These are phyloP conservation scores for Manis crassicaudata DNA, from an alignment of 2,797 vertebrate genomes.

Conservation along the genomic window DNA sequence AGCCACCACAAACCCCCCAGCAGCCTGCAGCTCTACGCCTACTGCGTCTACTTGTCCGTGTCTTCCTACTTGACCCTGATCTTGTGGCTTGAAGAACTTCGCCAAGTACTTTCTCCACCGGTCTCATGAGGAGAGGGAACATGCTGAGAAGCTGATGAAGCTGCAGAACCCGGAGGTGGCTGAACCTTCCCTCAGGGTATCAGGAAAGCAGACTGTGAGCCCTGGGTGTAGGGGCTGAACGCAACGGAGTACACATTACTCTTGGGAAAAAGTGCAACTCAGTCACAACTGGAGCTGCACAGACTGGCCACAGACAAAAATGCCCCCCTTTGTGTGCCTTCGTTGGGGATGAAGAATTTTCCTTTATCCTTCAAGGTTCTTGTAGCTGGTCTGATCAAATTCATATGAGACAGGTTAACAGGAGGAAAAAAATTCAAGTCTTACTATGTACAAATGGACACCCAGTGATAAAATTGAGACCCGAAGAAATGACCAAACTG, in stretches of 20 bases:
- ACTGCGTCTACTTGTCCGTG: slow-evolving; percentile 97
- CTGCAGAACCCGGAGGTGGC: slow-evolving; percentile 95
- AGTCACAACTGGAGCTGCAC: slow-evolving; percentile 68
- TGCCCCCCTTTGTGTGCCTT: slow-evolving; percentile 86
- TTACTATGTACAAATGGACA: no score
- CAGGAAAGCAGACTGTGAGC: slow-evolving; percentile 96
- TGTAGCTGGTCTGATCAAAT: no score
- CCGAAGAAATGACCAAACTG: no score
- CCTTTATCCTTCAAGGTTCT: no score
- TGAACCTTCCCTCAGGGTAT: slow-evolving; percentile 96
- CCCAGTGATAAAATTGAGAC: no score
- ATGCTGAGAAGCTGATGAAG: slow-evolving; percentile 97
- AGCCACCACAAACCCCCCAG: slow-evolving; percentile 95
- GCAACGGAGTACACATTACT: slow-evolving; percentile 94
- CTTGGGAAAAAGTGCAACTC: slow-evolving; percentile 94
- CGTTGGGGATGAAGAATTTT: no score
- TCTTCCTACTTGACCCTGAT: slow-evolving; percentile 96
- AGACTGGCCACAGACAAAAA: slow-evolving; percentile 73
- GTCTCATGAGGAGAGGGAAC: slow-evolving; percentile 95
- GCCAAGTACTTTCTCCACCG: slow-evolving; percentile 95
- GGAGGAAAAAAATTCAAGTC: no score
- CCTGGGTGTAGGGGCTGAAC: slow-evolving; percentile 93
- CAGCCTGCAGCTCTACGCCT: slow-evolving; percentile 97
- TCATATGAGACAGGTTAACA: no score
- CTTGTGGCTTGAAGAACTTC: slow-evolving; percentile 95